Conservation (phyloP, 2,797 vertebrate genomes). For the Phylloscopus collybita region DNA sequence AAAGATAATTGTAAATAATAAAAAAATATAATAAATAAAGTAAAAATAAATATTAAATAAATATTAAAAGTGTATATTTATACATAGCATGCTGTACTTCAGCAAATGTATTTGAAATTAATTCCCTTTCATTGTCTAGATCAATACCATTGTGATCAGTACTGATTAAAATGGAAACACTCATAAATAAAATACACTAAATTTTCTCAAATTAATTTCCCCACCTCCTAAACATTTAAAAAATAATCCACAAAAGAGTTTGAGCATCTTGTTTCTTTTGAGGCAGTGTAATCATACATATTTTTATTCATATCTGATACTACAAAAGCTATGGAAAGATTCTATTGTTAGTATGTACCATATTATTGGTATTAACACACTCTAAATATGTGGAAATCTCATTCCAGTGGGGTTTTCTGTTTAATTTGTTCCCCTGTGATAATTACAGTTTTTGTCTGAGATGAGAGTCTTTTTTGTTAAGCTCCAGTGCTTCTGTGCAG, state of each 20-base stretch:
- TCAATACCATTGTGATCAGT: not conserved
- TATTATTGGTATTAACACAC: constrained; percentile 67
- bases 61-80: not conserved
- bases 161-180: not conserved
- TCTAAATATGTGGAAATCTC: constrained; percentile 67
- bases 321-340: constrained; percentile 58
- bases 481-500: constrained; percentile 65
- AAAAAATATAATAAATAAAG: not conserved
- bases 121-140: not conserved
- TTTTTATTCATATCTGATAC: constrained; percentile 57
- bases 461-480: constrained; percentile 70
- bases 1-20: not conserved
- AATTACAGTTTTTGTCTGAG: constrained; percentile 74
- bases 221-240: not conserved
- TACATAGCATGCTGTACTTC: not conserved
- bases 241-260: constrained; percentile 10
- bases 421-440: constrained; percentile 74
- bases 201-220: constrained; percentile 7
- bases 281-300: constrained; percentile 14
- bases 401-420: constrained; percentile 58
- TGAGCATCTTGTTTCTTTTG: constrained; percentile 52
- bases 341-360: constrained; percentile 51
- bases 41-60: not conserved
- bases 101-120: not conserved
- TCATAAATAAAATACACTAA: not conserved